Evolutionary conservation across 2,888 invertebrate genomes (phyloP).

Genomic region (Timema cristinae): DNA sequence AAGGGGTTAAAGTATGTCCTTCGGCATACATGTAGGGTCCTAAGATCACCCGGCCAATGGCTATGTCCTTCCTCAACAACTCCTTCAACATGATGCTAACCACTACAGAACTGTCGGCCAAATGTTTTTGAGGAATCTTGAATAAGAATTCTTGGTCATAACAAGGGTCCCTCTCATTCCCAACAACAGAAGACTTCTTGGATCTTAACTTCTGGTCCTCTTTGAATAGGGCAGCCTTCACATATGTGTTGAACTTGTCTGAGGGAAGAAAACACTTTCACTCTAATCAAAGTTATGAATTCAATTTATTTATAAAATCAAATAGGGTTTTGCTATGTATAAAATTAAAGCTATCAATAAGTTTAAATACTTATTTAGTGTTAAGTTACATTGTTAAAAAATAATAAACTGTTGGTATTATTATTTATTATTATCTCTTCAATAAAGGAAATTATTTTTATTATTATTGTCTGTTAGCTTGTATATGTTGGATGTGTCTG

Average conservation of each 20-base stretch:
- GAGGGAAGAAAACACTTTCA: neutral
- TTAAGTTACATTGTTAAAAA: too few relatives aligned
- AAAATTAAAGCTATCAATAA: too few relatives aligned
- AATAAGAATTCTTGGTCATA: constrained; percentile 35
- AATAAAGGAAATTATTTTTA: too few relatives aligned
- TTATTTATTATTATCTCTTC: too few relatives aligned
- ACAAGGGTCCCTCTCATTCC: constrained; percentile 31
- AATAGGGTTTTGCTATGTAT: too few relatives aligned
- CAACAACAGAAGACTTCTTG: constrained; percentile 34
- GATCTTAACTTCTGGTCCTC: constrained; percentile 38
- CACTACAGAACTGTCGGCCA: constrained; percentile 37
- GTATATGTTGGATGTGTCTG: too few relatives aligned
- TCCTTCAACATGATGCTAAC: constrained; percentile 36
- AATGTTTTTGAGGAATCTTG: constrained; percentile 33
- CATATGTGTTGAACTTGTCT: constrained; percentile 37
- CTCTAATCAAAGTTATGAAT: too few relatives aligned
- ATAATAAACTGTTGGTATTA: too few relatives aligned
- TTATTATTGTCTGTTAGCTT: too few relatives aligned
- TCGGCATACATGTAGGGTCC: constrained; percentile 38
- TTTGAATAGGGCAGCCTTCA: constrained; percentile 38
- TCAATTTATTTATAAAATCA: too few relatives aligned
- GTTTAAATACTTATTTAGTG: too few relatives aligned
- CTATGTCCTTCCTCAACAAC: constrained; percentile 35
- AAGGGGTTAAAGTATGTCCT: constrained; percentile 37
- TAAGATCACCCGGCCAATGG: constrained; percentile 37